Percentiles rank a stretch among this genome's conserved stretches.
Evolutionary conservation across 2,113 vertebrate genomes (phyloP).

Genomic region (Pungitius pungitius): DNA sequence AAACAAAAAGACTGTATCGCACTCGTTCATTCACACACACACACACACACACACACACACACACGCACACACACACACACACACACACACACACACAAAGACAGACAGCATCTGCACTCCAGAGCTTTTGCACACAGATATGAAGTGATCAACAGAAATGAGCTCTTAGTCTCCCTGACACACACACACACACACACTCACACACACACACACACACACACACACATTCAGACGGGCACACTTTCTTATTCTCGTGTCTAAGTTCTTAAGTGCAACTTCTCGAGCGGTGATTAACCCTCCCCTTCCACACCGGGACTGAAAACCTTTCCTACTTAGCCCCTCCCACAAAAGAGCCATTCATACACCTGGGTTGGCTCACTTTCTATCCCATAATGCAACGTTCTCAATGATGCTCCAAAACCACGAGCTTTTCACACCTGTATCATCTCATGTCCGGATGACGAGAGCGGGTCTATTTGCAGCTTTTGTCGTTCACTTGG

Average conservation of each 20-base stretch:
- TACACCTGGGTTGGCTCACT: constrained; percentile 56
- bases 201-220: constrained; percentile 28
- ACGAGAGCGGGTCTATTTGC: constrained; percentile 3
- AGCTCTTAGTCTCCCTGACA: constrained; percentile 22
- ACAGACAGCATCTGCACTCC: constrained; percentile 33
- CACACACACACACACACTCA: constrained; percentile 28
- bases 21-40: not conserved
- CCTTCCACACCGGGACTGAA: constrained; percentile 12
- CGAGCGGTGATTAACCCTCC: constrained; percentile 63
- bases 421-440: not conserved
- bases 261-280: constrained; percentile 76
- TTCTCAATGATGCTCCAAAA: not conserved
- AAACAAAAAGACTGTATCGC: constrained; percentile 40
- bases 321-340: constrained; percentile 15
- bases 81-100: not conserved
- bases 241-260: constrained; percentile 61
- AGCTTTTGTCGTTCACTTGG: not conserved
- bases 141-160: constrained; percentile 52
- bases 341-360: constrained; percentile 51
- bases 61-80: constrained; percentile 15
- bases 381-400: not conserved
- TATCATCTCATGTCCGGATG: constrained; percentile 13
- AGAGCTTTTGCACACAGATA: constrained; percentile 48
- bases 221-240: constrained; percentile 25
- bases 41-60: not conserved